Evolutionary conservation across 2,888 invertebrate genomes (phyloP).

Genomic region (Leptopilina syphax): DNA sequence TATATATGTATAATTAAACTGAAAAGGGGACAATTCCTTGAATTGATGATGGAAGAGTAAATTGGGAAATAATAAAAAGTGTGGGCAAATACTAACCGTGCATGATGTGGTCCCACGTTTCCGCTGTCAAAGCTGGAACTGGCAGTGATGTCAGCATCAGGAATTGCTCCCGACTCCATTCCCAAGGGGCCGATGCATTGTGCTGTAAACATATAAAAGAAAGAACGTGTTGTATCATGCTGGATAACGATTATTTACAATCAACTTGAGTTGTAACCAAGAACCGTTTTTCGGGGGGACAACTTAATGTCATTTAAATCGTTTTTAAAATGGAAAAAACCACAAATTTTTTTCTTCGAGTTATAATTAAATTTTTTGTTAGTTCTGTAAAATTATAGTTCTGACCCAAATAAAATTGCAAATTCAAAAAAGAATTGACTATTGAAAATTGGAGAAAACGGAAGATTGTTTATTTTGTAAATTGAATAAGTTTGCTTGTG

Average conservation of each 20-base stretch:
- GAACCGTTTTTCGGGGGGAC: conserved; percentile 3
- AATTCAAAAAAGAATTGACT: too few species aligned
- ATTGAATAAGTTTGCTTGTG: too few species aligned
- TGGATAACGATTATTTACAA: conserved; percentile 40
- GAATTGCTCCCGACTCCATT: conserved; percentile 90
- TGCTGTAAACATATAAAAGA: conserved; percentile 79
- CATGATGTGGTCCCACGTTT: conserved; percentile 91
- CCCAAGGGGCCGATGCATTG: conserved; percentile 90
- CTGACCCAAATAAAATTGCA: too few species aligned
- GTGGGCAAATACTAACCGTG: conserved; percentile 81
- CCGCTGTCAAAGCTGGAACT: conserved; percentile 91
- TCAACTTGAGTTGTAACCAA: conserved; percentile 30
- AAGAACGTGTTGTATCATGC: conserved; percentile 45
- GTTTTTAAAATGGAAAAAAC: neutral
- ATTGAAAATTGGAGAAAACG: too few species aligned
- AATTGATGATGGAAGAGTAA: conserved; percentile 3
- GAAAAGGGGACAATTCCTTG: neutral
- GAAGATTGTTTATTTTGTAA: too few species aligned
- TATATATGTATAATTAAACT: too few species aligned
- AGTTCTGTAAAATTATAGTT: too few species aligned
- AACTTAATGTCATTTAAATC: conserved; percentile 24
- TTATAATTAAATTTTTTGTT: neutral
- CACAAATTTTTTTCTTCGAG: neutral
- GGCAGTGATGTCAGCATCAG: conserved; percentile 88
- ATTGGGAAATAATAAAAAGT: conserved; percentile 22